These are phyloP conservation scores for Herpetotheres cachinnans DNA, from an alignment of 2,113 vertebrate genomes.

Conservation along the genomic window DNA sequence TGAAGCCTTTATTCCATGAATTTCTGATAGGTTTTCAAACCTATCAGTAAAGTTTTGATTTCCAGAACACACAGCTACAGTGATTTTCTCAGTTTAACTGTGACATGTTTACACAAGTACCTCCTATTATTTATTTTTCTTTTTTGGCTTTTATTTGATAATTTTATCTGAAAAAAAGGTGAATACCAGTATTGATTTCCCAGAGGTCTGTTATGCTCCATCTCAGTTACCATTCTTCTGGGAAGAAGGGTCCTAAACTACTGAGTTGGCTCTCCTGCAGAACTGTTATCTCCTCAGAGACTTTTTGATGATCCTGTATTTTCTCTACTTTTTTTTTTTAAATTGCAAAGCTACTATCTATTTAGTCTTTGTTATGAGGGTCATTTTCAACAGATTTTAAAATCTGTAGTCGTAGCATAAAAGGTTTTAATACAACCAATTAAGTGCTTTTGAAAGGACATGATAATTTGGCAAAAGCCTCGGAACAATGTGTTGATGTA, in stretches of 20 bases:
- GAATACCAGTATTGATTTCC: not conserved
- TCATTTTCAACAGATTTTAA: not conserved
- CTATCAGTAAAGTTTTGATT: not conserved
- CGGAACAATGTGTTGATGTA: not conserved
- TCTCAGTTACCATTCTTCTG: not conserved
- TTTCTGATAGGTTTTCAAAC: slow-evolving; percentile 27
- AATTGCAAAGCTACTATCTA: not conserved
- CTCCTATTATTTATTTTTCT: not conserved
- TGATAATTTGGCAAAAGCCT: not conserved
- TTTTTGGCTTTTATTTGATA: not conserved
- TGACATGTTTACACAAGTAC: not conserved
- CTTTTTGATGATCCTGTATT: not conserved
- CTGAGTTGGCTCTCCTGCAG: not conserved
- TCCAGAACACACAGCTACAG: not conserved
- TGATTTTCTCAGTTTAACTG: not conserved
- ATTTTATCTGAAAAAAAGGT: not conserved
- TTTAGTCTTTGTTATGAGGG: not conserved
- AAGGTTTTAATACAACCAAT: not conserved
- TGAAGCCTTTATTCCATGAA: not conserved
- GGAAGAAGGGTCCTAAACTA: not conserved
- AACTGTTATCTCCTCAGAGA: not conserved
- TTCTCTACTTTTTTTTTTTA: not conserved
- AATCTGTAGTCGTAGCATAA: not conserved
- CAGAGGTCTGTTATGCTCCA: not conserved
- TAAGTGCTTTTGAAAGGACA: not conserved